These are phyloP conservation scores for Osmerus mordax DNA, from an alignment of 2,113 vertebrate species.

Conservation along the genomic window DNA sequence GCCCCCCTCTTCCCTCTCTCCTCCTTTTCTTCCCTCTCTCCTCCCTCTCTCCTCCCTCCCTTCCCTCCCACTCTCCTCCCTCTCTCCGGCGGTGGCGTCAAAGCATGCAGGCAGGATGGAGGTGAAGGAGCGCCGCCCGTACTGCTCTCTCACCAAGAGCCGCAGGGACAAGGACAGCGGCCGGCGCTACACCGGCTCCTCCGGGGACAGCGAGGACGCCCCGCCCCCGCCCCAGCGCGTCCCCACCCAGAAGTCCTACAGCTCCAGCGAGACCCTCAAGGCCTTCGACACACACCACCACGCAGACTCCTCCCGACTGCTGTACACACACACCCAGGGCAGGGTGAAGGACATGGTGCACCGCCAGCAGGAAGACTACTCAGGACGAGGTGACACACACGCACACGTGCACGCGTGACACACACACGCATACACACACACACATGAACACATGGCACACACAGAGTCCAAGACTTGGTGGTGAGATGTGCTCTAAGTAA, in stretches of 20 bases:
- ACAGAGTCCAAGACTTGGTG: no score
- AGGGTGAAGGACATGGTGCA: slow-evolving; percentile 92
- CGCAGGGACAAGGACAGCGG: slow-evolving; percentile 87
- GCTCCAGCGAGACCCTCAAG: slow-evolving; percentile 95
- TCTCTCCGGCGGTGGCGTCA: slow-evolving; percentile 54
- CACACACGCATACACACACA: slow-evolving; percentile 14
- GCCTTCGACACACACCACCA: slow-evolving; percentile 88
- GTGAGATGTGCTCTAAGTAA: no score
- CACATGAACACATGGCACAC: no score
- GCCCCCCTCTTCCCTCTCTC: no score
- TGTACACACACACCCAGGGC: slow-evolving; percentile 79
- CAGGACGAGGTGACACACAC: slow-evolving; percentile 79
- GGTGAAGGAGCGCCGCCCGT: slow-evolving; percentile 97
- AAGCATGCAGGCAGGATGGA: slow-evolving; percentile 94
- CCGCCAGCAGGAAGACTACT: slow-evolving; percentile 86
- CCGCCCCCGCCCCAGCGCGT: slow-evolving; percentile 71
- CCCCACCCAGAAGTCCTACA: slow-evolving; percentile 96
- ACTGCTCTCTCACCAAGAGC: slow-evolving; percentile 95
- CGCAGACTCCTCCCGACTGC: slow-evolving; percentile 88
- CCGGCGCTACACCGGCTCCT: slow-evolving; percentile 83
- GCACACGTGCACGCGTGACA: slow-evolving; percentile 54
- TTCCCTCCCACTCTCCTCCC: not conserved
- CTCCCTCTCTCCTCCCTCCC: not conserved
- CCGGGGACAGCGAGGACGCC: slow-evolving; percentile 83
- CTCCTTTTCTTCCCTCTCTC: not conserved